Evolutionary conservation across 2,113 vertebrate genomes (phyloP).

Genomic region (Microcebus jonahi): DNA sequence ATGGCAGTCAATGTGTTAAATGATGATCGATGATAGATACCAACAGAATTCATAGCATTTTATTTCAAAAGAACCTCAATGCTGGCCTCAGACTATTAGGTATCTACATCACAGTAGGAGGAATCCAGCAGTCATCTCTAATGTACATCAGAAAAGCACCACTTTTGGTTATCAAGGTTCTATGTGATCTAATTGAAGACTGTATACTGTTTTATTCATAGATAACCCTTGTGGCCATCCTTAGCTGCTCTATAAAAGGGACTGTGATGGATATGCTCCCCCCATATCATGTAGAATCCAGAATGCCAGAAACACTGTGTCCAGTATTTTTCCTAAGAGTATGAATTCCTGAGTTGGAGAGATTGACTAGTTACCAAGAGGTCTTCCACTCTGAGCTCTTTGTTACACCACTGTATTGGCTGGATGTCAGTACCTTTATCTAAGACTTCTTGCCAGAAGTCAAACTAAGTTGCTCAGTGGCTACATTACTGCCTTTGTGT

Average conservation of each 20-base stretch:
- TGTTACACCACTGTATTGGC: background rate
- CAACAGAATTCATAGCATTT: background rate
- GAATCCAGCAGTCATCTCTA: background rate
- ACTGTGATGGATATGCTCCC: background rate
- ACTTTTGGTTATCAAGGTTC: background rate
- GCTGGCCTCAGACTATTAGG: background rate
- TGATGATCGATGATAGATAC: background rate
- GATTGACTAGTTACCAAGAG: background rate
- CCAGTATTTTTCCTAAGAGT: background rate
- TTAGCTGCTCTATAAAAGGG: background rate
- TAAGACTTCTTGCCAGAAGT: background rate
- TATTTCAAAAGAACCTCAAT: background rate
- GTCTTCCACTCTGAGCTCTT: background rate
- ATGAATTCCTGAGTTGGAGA: background rate
- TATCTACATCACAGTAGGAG: background rate
- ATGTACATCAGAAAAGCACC: background rate
- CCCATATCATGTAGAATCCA: background rate
- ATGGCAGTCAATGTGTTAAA: background rate
- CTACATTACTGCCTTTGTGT: background rate
- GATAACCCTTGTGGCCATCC: background rate
- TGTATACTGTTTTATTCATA: background rate
- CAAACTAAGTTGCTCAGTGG: background rate
- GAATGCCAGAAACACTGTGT: background rate
- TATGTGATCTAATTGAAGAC: background rate
- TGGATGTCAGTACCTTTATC: background rate